These are phyloP conservation scores for Nemotelus nigrinus DNA, from an alignment of 2,888 invertebrate species.

Conservation along the genomic window DNA sequence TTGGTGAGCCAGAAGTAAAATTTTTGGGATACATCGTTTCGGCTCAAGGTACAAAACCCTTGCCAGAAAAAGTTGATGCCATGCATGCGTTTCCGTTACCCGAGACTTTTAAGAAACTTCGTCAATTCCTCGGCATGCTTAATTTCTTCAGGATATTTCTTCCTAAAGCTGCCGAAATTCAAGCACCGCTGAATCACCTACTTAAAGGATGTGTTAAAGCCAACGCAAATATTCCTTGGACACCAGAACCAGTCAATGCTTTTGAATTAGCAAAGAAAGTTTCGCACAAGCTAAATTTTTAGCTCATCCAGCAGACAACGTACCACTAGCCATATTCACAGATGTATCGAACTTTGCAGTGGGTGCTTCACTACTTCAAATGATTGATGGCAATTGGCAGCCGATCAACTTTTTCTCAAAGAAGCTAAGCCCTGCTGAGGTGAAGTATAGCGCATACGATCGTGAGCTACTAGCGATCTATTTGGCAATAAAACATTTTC, in stretches of 20 bases:
- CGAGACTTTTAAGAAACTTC: constrained; percentile 6
- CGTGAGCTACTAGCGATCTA: constrained; percentile 55
- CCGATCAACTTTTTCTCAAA: constrained; percentile 54
- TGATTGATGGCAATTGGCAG: constrained; percentile 49
- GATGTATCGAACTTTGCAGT: constrained; percentile 53
- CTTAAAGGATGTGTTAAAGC: too few relatives aligned
- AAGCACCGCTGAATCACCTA: not conserved
- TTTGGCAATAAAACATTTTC: constrained; percentile 52
- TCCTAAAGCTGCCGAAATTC: not conserved
- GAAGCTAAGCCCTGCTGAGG: constrained; percentile 53
- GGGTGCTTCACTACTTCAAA: constrained; percentile 54
- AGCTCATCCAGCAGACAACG: constrained; percentile 30
- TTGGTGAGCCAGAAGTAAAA: constrained; percentile 11
- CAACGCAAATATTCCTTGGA: too few relatives aligned
- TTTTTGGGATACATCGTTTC: constrained; percentile 39
- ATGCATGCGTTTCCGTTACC: constrained; percentile 16
- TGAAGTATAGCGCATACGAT: constrained; percentile 54
- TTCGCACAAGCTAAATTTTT: constrained; percentile 32
- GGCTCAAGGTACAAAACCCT: constrained; percentile 47
- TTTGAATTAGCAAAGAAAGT: not conserved
- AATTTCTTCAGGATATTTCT: constrained; percentile 51
- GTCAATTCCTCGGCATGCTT: constrained; percentile 36
- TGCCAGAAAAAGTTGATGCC: constrained; percentile 34
- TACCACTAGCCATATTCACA: constrained; percentile 2
- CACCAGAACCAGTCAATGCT: not conserved